Base-by-base conservation (phyloP, 2,888 invertebrate genomes). In the Epiblema foenella region DNA sequence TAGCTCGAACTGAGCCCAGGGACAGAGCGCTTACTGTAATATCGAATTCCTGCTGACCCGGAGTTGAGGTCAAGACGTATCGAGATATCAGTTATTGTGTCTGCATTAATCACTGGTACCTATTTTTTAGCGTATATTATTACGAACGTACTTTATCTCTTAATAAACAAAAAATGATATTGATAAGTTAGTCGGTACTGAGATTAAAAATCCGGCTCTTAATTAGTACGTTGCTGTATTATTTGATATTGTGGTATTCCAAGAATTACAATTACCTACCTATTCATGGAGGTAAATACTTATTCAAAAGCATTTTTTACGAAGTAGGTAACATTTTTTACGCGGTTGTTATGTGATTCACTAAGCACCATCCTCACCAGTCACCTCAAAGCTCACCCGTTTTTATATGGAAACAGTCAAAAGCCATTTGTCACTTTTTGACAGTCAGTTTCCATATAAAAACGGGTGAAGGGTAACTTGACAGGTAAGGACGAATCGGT, bases 1-100 rank as follows among this genome's bases (percentile, higher is more conserved):
- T 56, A 63, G 72, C 69, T 62, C 56, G 73, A 60, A 84, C 83
- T 84, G 81, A 63, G 73, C 74, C 54, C 73, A 66, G 73, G 74
- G 73, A 70, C 78, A 52, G 58, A 62, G 68, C 60, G 66, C 57
- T 71, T 68, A 62, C 74, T 72, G 73, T 79, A 78, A 79, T 81
- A 82, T 82, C 78, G 72, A 73, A 74, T 72, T 73, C 70, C 68
- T 64, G 29, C 49, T 78, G 81, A 82, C 81, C 82, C 83, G 80
- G 81, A 81, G 83, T 74, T 79, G 75, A 57, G 81, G 82, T 80
- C 71, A 82, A 74, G 51, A 79, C 82, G 83, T 83, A 63, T 68
- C 52, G 58, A 64, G 69, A 69, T 66, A 69, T 52, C 58, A 66
- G 60, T 42, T 46, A 56, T 71, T 73, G 65, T 72, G 72, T 75